Evolutionary conservation across 1,140 invertebrate genomes (phyloP).

Genomic region (Eumeta japonica): DNA sequence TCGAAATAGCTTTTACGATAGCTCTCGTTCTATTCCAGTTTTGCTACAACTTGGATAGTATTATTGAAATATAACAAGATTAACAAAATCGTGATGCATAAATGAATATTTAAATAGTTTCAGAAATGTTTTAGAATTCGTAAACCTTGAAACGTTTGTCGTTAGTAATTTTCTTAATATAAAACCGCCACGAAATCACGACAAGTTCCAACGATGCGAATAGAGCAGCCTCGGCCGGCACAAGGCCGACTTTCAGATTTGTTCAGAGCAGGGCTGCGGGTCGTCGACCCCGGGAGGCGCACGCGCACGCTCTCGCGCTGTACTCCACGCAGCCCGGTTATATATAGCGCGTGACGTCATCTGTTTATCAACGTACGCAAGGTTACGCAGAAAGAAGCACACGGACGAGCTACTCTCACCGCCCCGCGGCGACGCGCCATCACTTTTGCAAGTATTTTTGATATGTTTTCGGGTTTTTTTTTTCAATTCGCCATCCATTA

Average conservation of each 20-base stretch:
- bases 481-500: too few relatives aligned
- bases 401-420: too few relatives aligned
- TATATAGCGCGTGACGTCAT: conserved; percentile 47
- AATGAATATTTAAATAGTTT: too few relatives aligned
- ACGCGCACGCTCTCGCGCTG: conserved; percentile 23
- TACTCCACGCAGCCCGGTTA: conserved; percentile 17
- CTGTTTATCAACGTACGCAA: conserved; percentile 49
- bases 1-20: too few relatives aligned
- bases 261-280: conserved; percentile 19
- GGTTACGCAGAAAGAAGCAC: conserved; percentile 31
- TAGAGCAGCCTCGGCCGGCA: conserved; percentile 24
- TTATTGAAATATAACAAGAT: too few relatives aligned
- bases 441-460: background rate
- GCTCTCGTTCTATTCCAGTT: too few relatives aligned
- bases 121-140: conserved; percentile 18
- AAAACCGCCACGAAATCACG: too few relatives aligned
- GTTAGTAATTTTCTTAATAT: too few relatives aligned
- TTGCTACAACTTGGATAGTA: too few relatives aligned
- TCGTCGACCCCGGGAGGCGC: conserved; percentile 28
- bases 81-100: too few relatives aligned
- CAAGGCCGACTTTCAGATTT: conserved; percentile 19
- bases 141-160: too few relatives aligned
- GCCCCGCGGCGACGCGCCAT: conserved; percentile 2
- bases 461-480: too few relatives aligned
- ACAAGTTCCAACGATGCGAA: conserved; percentile 24